These are phyloP conservation scores for Pristionchus mayeri DNA, from an alignment of 2,888 invertebrate species.

Conservation along the genomic window DNA sequence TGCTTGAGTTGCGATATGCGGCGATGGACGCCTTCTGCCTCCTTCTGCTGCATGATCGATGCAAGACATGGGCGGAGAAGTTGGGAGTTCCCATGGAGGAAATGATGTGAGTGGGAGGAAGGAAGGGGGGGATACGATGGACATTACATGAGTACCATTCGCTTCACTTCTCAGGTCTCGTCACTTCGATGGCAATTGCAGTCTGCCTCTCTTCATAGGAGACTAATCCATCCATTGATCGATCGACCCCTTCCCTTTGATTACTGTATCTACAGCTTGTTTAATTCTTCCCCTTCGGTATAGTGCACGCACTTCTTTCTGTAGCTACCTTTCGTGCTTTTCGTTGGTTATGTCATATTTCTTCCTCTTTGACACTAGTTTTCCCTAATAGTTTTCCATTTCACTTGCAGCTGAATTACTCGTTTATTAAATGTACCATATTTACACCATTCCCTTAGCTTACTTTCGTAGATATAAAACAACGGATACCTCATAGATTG, in stretches of 20 bases:
- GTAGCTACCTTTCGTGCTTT: background rate
- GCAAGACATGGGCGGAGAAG: conserved; percentile 50
- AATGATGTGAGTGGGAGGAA: conserved; percentile 43
- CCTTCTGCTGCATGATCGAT: conserved; percentile 56
- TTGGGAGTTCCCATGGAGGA: conserved; percentile 53
- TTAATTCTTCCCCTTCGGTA: no score
- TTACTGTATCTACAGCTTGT: background rate
- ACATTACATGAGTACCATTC: background rate
- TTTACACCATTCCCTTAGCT: background rate
- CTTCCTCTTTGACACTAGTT: background rate
- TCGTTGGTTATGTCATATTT: background rate
- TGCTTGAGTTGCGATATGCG: conserved; percentile 66
- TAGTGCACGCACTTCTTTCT: background rate
- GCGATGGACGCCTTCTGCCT: conserved; percentile 70
- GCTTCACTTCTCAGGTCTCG: conserved; percentile 34
- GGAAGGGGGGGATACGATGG: background rate
- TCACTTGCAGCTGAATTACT: conserved; percentile 14
- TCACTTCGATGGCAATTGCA: conserved; percentile 22
- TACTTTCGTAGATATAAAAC: no score
- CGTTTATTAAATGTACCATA: conserved; percentile 13
- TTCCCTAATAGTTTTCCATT: background rate
- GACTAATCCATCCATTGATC: background rate
- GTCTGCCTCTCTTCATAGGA: conserved; percentile 37
- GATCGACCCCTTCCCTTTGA: background rate
- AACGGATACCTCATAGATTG: conserved; percentile 21